phyloP scores from a whole-genome alignment of 2,113 vertebrate genomes.

The Plestiodon gilberti region DNA sequence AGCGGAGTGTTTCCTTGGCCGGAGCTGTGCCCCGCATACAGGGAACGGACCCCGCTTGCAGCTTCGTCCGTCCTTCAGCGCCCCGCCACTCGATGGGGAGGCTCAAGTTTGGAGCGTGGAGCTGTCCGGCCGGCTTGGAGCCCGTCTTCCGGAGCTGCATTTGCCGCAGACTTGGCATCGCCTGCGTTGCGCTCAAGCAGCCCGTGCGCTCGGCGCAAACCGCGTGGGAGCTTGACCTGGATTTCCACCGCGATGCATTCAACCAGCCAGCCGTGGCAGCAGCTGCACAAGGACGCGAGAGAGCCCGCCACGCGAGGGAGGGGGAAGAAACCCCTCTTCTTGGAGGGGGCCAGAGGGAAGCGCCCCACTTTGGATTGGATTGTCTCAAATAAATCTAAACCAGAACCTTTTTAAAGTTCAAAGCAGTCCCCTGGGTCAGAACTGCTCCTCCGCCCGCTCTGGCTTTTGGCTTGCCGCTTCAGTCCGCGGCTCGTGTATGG shows the following conservation, averaged over 20 bases:
- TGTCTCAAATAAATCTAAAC: no score
- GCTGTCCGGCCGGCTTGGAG: background rate
- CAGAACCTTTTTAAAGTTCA: background rate
- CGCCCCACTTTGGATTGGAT: background rate
- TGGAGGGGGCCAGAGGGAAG: background rate
- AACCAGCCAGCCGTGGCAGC: background rate
- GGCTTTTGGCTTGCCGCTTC: background rate
- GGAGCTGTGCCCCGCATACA: background rate
- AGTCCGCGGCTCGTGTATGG: background rate
- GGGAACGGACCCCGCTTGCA: no score
- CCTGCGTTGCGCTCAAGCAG: background rate
- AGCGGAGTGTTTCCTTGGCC: background rate
- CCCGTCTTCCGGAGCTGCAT: background rate
- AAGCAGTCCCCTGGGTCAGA: background rate
- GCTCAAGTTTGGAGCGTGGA: background rate
- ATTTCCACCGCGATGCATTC: background rate
- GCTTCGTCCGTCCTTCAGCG: no score
- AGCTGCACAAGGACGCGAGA: no score
- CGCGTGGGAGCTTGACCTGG: conserved; percentile 24
- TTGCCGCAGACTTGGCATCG: conserved; percentile 6
- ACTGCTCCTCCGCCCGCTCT: background rate
- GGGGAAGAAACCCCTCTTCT: background rate
- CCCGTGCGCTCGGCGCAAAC: background rate
- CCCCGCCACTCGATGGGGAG: background rate
- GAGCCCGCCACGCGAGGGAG: background rate